phyloP scores from a whole-genome alignment of 2,888 invertebrate genomes.

The Punctoribates punctum region DNA sequence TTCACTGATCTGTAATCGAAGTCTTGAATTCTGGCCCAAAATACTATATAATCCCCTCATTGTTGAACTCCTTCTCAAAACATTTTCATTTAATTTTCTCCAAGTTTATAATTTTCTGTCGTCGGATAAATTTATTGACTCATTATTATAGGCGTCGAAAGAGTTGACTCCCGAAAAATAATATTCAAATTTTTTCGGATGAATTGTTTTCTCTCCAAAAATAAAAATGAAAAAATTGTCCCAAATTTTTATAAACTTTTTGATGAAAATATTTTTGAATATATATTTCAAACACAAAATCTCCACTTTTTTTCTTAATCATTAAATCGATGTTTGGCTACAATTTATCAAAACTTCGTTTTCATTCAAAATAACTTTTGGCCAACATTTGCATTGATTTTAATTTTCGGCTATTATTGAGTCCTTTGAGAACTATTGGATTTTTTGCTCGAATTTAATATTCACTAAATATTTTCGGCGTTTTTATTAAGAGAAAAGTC shows the following conservation, averaged over 20 bases:
- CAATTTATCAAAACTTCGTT: not conserved
- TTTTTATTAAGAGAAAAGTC: not conserved
- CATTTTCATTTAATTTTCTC: not conserved
- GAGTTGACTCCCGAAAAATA: not conserved
- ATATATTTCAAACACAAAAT: not conserved
- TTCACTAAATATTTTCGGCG: not conserved
- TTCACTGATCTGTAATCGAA: too few relatives aligned
- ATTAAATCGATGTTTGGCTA: conserved; percentile 30
- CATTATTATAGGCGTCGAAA: conserved; percentile 2
- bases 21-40: too few relatives aligned
- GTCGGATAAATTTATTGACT: not conserved
- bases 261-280: not conserved
- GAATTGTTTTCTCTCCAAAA: not conserved
- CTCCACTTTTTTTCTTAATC: not conserved
- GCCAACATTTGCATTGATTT: conserved; percentile 29
- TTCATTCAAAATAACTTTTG: not conserved
- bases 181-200: not conserved
- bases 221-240: not conserved
- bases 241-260: not conserved
- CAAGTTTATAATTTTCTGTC: not conserved
- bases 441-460: not conserved
- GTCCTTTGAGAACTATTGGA: not conserved
- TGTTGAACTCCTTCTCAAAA: not conserved
- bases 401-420: not conserved
- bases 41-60: too few relatives aligned